A percentile compares a stretch with the other conserved stretches of the same genome.
Evolutionary conservation across 2,888 invertebrate species (phyloP).

Genomic region (Gasteruption jaculator): DNA sequence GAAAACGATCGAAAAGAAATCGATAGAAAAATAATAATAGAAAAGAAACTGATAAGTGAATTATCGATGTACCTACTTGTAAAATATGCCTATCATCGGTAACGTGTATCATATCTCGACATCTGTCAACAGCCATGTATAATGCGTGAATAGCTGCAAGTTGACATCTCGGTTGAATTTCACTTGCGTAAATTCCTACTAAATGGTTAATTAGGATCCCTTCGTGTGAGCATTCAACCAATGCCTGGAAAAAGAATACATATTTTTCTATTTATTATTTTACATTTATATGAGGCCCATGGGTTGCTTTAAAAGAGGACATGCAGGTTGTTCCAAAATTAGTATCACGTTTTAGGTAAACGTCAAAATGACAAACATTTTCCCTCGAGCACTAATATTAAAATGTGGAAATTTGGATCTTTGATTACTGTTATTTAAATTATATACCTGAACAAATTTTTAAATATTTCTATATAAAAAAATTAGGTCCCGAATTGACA

Average conservation of each 20-base stretch:
- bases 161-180: conserved; percentile 72
- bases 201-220: conserved; percentile 63
- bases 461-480: too few relatives aligned
- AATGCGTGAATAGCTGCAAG: conserved; percentile 76
- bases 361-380: too few relatives aligned
- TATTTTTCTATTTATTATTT: too few relatives aligned
- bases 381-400: neutral
- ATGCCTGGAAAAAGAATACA: conserved; percentile 51
- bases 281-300: too few relatives aligned
- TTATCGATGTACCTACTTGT: conserved; percentile 57
- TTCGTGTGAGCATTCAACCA: conserved; percentile 55
- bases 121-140: conserved; percentile 80
- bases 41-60: neutral
- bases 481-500: too few relatives aligned
- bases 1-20: too few relatives aligned
- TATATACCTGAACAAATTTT: too few relatives aligned
- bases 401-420: too few relatives aligned
- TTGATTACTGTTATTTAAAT: too few relatives aligned
- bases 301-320: too few relatives aligned
- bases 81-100: conserved; percentile 82
- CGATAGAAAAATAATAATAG: neutral
- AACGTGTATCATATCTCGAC: conserved; percentile 81
- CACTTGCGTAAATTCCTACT: conserved; percentile 73
- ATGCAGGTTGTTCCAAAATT: too few relatives aligned
- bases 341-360: too few relatives aligned